phyloP scores from a whole-genome alignment of 1,140 invertebrate genomes.

The Phymorhynchus buccinoides region DNA sequence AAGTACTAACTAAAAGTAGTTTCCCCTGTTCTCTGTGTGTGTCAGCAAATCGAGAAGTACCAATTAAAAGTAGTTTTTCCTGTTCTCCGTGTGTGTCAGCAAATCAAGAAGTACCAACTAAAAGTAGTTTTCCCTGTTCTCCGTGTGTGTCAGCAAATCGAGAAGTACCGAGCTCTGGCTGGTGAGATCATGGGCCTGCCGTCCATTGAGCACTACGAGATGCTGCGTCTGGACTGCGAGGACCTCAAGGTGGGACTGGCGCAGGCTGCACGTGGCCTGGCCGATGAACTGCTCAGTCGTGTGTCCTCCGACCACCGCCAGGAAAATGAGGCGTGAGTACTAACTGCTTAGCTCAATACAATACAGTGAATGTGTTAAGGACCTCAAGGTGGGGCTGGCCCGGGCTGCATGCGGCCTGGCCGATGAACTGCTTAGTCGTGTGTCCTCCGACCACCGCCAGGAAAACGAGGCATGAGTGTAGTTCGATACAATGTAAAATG shows the following conservation, averaged over 20 bases:
- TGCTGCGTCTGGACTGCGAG: slow-evolving; percentile 72
- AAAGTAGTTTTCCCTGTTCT: no score
- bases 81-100: no score
- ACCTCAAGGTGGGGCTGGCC: slow-evolving; percentile 70
- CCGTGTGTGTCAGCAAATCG: slow-evolving; percentile 65
- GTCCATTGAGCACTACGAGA: slow-evolving; percentile 71
- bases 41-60: no score
- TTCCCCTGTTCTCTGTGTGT: no score
- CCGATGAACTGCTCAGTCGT: slow-evolving; percentile 66
- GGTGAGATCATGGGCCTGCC: slow-evolving; percentile 70
- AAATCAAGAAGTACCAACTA: no score
- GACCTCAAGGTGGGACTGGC: slow-evolving; percentile 71
- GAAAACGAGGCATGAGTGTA: no score
- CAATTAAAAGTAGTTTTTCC: no score
- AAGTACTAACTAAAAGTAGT: no score
- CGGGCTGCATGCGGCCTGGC: slow-evolving; percentile 64
- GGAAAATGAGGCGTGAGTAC: slow-evolving; percentile 68
- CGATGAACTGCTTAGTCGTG: slow-evolving; percentile 40
- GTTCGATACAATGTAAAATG: no score
- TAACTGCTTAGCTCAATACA: no score
- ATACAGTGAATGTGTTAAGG: no score
- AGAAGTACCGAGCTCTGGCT: slow-evolving; percentile 68
- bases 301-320: slow-evolving; percentile 69
- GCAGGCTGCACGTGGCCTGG: slow-evolving; percentile 62
- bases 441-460: no score